Conservation (phyloP, 2,113 vertebrate species). For the Otolemur garnettii region DNA sequence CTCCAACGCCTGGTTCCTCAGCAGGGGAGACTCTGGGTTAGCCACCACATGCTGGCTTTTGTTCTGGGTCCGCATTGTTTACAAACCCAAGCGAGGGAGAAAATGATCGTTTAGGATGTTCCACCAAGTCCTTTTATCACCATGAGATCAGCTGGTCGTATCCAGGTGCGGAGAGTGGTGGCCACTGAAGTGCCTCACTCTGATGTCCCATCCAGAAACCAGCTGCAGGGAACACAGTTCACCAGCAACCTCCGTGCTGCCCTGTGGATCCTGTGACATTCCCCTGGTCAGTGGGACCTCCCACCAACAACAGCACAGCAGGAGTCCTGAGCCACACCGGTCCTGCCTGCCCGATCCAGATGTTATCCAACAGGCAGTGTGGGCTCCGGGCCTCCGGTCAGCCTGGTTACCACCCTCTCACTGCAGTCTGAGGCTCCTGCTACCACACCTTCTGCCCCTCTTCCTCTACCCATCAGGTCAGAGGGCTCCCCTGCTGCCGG, state of each 20-base stretch:
- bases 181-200: background rate
- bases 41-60: background rate
- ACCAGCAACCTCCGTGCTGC: background rate
- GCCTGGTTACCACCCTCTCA: background rate
- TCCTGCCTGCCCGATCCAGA: background rate
- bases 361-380: background rate
- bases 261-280: background rate
- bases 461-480: background rate
- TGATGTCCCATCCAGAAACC: background rate
- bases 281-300: background rate
- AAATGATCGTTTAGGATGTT: background rate
- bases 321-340: background rate
- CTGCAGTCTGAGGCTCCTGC: background rate
- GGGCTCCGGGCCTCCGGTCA: background rate
- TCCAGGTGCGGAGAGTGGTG: background rate
- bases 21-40: background rate
- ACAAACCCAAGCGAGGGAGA: background rate
- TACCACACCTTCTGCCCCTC: background rate
- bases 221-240: background rate
- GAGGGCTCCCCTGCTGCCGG: background rate
- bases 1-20: background rate
- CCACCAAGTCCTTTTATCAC: background rate
- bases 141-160: background rate
- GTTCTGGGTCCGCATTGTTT: background rate
- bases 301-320: background rate